Base-by-base conservation (phyloP, 2,888 invertebrate species). In the Amblyjoppa proteus region DNA sequence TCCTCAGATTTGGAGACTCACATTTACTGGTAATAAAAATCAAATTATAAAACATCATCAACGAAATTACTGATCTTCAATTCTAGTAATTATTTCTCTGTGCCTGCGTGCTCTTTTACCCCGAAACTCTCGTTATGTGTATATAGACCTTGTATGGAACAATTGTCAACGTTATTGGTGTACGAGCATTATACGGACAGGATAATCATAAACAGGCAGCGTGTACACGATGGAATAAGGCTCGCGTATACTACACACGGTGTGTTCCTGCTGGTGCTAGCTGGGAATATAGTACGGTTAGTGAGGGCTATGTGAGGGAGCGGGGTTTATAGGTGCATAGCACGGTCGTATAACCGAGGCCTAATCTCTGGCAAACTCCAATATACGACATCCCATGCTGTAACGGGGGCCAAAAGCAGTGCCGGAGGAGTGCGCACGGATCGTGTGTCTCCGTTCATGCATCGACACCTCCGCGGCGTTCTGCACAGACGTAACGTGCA, bases 281-380 rank as follows among this genome's bases (percentile, higher is more conserved):
- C 51, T 76, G 31, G 45, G 41, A 45, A 31, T 34, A 51, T 66
- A 68, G 66, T 68, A 53, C 38, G 51, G 51, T 68, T 53, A 31
- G 51, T 28, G 20, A 53, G 38, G 68, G 68, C n/a, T 31, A 7
- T 13, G 66, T 20, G 13, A 16, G 28, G 25, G 25, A 51, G 68
- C 0, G 51, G 51, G 16, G 31, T 61, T 41, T 6, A 13, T 13
- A 68, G 76, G 53, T 53, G 51, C 68, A 77, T 53, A 13, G 41
- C 28, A 28, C 38, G 53, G 53, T 66, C 68, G 51, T 77, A 61
- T 61, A 53, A 68, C 66, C 38, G 68, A 68, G 68, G 53, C 76
- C 76, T 77, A 77, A 77, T 77, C 76, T 53, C 68, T 51, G 68
- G 68, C 76, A 77, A 77, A 77, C 68, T 77, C 76, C 76, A 68